Conservation (phyloP, 2,888 invertebrate genomes). For the Troides oblongomaculatus region DNA sequence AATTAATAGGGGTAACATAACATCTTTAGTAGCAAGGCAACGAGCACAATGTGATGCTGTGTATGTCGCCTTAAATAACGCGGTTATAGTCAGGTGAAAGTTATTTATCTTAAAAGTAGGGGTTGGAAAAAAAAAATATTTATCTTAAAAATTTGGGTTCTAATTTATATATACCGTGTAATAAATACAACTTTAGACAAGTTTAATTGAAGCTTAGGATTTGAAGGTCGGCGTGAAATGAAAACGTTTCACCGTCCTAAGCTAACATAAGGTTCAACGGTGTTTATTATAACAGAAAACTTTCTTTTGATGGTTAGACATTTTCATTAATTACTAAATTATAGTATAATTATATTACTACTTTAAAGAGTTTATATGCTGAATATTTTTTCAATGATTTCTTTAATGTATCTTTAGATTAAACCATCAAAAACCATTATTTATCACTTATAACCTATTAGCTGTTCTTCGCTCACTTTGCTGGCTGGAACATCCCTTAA, state of each 20-base stretch:
- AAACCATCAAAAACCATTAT: no score
- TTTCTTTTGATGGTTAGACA: not conserved
- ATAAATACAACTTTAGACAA: not conserved
- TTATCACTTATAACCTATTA: no score
- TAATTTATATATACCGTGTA: not conserved
- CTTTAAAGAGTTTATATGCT: no score
- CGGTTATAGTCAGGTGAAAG: no score
- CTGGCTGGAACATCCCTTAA: no score
- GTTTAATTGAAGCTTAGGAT: not conserved
- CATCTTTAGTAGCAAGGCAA: no score
- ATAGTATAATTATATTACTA: not conserved
- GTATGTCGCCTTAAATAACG: no score
- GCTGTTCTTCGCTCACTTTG: no score
- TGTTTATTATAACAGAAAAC: not conserved
- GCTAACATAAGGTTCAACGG: not conserved
- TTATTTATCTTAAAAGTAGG: not conserved
- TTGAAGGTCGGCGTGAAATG: not conserved
- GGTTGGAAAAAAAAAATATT: not conserved
- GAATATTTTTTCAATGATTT: no score
- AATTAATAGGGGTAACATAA: no score
- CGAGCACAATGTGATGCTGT: no score
- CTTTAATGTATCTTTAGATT: no score
- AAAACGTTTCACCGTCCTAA: not conserved
- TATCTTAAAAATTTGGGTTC: not conserved
- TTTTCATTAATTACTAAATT: not conserved